Conservation (phyloP, 2,888 invertebrate genomes). For the Caenorhabditis sp. region DNA sequence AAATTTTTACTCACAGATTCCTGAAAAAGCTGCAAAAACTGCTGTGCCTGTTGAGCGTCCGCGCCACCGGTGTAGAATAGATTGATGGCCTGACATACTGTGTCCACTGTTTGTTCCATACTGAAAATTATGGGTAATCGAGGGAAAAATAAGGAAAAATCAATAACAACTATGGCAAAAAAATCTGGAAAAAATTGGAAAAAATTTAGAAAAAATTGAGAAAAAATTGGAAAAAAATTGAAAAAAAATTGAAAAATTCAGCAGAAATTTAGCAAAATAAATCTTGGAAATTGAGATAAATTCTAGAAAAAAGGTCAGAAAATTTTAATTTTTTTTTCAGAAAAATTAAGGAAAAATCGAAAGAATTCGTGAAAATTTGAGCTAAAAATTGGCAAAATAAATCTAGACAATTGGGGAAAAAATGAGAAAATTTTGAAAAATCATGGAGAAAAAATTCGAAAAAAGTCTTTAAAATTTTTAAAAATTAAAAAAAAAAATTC, state of each 20-base stretch:
- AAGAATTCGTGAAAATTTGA: no score
- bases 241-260: no score
- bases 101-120: conserved; percentile 41
- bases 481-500: no score
- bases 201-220: no score
- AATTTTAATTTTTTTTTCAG: conserved; percentile 2
- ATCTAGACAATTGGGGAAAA: no score
- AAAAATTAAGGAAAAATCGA: no score
- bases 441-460: background rate
- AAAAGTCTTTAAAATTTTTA: background rate
- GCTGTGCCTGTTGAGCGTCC: conserved; percentile 39
- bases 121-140: background rate
- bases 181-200: no score
- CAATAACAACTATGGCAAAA: no score
- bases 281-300: background rate
- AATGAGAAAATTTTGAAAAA: background rate
- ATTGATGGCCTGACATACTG: conserved; percentile 59
- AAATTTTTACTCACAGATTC: conserved; percentile 45
- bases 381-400: no score
- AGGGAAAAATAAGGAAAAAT: no score
- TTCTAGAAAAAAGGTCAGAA: background rate
- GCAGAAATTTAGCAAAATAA: no score
- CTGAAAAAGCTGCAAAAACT: conserved; percentile 58
- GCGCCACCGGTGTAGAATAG: conserved; percentile 53
- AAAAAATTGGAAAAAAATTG: no score